Evolutionary conservation across 2,888 invertebrate species (phyloP).

Genomic region (Microctonus aethiopoides): DNA sequence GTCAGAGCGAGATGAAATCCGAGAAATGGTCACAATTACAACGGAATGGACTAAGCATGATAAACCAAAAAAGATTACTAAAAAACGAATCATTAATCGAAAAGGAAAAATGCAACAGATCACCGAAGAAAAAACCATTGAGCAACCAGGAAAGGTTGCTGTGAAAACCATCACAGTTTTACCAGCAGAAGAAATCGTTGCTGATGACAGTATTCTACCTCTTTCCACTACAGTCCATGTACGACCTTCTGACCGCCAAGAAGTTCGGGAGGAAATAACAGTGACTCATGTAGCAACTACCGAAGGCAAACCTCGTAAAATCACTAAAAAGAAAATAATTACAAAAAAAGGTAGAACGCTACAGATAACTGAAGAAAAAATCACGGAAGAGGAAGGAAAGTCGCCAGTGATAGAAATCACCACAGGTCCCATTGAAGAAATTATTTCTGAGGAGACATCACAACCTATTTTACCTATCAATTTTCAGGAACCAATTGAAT

Average conservation of each 20-base stretch:
- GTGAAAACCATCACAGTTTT: constrained; percentile 27
- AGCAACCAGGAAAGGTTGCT: constrained; percentile 44
- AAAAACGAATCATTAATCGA: constrained; percentile 39
- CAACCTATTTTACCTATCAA: constrained; percentile 33
- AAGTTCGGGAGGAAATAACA: constrained; percentile 43
- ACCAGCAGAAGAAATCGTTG: constrained; percentile 50
- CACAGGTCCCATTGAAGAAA: constrained; percentile 49
- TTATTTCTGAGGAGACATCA: constrained; percentile 37
- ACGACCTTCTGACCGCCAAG: constrained; percentile 38
- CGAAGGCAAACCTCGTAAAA: constrained; percentile 56
- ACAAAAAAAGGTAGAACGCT: constrained; percentile 58
- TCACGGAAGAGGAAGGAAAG: constrained; percentile 67
- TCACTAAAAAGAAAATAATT: constrained; percentile 64
- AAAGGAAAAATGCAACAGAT: constrained; percentile 43
- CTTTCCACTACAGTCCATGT: constrained; percentile 46
- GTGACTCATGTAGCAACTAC: constrained; percentile 52
- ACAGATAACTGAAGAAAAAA: constrained; percentile 55
- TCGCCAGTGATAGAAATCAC: constrained; percentile 41
- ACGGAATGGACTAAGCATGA: constrained; percentile 44
- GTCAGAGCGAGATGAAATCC: constrained; percentile 49
- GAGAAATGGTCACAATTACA: constrained; percentile 49
- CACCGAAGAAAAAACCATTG: constrained; percentile 52
- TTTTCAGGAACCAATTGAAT: constrained; percentile 23
- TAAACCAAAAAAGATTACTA: constrained; percentile 53
- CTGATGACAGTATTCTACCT: constrained; percentile 61